phyloP scores from a whole-genome alignment of 1,140 invertebrate genomes.

The Radopholus similis region DNA sequence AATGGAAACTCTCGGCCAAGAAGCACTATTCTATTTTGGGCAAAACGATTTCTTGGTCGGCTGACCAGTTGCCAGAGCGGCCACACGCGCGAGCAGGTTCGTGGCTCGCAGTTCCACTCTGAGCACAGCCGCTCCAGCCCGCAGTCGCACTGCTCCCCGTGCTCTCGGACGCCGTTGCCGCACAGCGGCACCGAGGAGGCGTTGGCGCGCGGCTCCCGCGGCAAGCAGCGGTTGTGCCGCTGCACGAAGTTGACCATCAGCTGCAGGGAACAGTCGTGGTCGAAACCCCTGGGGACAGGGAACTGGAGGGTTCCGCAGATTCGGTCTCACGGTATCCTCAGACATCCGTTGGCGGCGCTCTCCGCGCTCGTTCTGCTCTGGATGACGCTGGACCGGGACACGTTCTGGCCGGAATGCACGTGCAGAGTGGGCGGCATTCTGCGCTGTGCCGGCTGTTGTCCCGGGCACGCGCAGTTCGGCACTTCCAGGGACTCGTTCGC shows the following conservation, averaged over 20 bases:
- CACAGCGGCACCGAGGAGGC: conserved; percentile 13
- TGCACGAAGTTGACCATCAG: conserved; percentile 32
- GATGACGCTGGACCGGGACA: neutral
- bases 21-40: no score
- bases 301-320: neutral
- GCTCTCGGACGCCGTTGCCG: conserved; percentile 36
- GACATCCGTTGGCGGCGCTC: conserved; percentile 26
- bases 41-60: no score
- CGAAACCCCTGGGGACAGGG: conserved; percentile 24
- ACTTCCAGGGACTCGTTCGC: conserved; percentile 45
- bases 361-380: neutral
- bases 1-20: no score
- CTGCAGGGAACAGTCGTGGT: conserved; percentile 43
- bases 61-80: conserved; percentile 35
- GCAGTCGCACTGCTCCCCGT: conserved; percentile 36
- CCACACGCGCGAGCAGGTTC: conserved; percentile 20
- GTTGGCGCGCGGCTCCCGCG: conserved; percentile 5
- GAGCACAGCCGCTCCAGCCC: conserved; percentile 20
- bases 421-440: neutral
- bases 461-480: conserved; percentile 48
- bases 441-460: neutral
- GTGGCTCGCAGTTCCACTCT: conserved; percentile 39
- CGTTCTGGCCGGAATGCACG: conserved; percentile 10
- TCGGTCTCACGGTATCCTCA: conserved; percentile 49
- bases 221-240: conserved; percentile 29